phyloP scores from a whole-genome alignment of 1,140 invertebrate species.

The Drosophila kikkawai region DNA sequence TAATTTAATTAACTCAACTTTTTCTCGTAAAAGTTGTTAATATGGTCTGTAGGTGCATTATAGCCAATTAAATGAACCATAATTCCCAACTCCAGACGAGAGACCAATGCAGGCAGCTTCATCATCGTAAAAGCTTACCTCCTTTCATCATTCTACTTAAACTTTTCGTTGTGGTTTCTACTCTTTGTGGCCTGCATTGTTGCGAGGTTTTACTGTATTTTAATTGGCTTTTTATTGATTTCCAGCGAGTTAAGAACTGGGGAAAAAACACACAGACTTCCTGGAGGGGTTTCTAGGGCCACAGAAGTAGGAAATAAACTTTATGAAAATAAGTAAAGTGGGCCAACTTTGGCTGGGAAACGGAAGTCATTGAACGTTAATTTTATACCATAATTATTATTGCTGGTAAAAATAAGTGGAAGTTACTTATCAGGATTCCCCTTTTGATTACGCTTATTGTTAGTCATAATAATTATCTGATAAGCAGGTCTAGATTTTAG shows the following conservation, averaged over 20 bases:
- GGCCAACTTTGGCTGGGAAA: slow-evolving; percentile 15
- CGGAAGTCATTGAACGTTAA: slow-evolving; percentile 55
- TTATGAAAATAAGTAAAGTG: slow-evolving; percentile 1
- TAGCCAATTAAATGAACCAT: slow-evolving; percentile 49
- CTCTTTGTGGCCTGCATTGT: slow-evolving; percentile 8
- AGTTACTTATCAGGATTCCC: slow-evolving; percentile 30
- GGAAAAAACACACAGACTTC: slow-evolving; percentile 30
- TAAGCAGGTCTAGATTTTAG: background rate
- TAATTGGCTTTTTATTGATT: slow-evolving; percentile 73
- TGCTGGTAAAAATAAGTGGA: slow-evolving; percentile 1
- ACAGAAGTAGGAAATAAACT: slow-evolving; percentile 15
- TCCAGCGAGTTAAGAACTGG: slow-evolving; percentile 7
- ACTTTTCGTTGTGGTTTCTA: slow-evolving; percentile 51
- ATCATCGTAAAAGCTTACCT: slow-evolving; percentile 17
- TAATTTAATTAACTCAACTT: slow-evolving; percentile 31
- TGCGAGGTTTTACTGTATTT: slow-evolving; percentile 48
- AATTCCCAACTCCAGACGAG: slow-evolving; percentile 28
- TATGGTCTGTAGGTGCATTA: slow-evolving; percentile 22
- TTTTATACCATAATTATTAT: slow-evolving; percentile 57
- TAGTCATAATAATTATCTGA: slow-evolving; percentile 17
- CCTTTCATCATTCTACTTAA: slow-evolving; percentile 55
- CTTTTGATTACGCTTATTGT: slow-evolving; percentile 1
- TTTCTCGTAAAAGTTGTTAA: slow-evolving; percentile 8
- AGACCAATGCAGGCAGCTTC: slow-evolving; percentile 10
- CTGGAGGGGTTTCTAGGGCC: slow-evolving; percentile 13